Conservation (phyloP, 2,797 vertebrate species). For the Champsocephalus esox region DNA sequence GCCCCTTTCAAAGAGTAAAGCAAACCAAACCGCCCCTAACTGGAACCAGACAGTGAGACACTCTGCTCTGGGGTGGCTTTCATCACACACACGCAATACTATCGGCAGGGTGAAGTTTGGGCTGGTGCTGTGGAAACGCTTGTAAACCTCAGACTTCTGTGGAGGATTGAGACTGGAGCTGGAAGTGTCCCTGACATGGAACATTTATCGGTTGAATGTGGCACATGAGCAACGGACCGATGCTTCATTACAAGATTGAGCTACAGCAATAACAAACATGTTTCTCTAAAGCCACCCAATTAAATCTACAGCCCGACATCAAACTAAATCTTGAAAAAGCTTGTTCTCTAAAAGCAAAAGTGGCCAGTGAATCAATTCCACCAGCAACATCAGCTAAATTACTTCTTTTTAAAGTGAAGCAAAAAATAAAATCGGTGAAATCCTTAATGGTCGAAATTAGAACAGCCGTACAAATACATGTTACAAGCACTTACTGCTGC, state of each 20-base stretch:
- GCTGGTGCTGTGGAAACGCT: conserved; percentile 69
- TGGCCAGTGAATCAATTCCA: neutral
- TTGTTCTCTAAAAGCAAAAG: neutral
- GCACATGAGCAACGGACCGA: neutral
- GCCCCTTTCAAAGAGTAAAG: conserved; percentile 31
- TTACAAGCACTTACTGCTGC: neutral
- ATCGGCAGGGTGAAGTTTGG: conserved; percentile 67
- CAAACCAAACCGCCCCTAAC: conserved; percentile 62
- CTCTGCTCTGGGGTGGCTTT: conserved; percentile 48
- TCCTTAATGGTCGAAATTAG: neutral
- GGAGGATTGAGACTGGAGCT: conserved; percentile 14
- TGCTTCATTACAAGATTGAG: neutral
- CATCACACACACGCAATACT: conserved; percentile 61
- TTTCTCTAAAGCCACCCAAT: neutral
- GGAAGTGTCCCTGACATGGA: neutral
- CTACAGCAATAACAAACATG: neutral
- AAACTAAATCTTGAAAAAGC: neutral
- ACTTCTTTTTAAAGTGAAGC: neutral
- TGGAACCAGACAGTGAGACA: conserved; percentile 60
- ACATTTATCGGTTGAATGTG: neutral
- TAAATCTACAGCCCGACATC: neutral
- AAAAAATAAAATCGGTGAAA: neutral
- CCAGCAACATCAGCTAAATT: neutral
- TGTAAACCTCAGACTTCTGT: conserved; percentile 58
- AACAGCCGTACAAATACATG: neutral